These are phyloP conservation scores for Verasper variegatus DNA, from an alignment of 2,113 vertebrate species.

Conservation along the genomic window DNA sequence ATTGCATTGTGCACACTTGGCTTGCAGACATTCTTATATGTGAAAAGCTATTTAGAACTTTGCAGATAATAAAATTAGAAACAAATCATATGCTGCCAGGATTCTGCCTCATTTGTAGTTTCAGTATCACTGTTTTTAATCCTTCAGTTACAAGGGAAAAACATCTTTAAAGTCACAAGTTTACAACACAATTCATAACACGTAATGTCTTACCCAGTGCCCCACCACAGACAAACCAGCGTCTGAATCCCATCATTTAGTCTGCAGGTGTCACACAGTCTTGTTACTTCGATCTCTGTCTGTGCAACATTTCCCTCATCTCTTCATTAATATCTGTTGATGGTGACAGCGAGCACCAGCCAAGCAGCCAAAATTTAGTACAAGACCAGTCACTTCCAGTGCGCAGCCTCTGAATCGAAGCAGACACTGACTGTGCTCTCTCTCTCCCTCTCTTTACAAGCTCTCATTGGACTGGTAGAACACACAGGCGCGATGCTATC, in stretches of 20 bases:
- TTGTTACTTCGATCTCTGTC: conserved; percentile 5
- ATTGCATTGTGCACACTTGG: neutral
- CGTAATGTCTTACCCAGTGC: conserved; percentile 77
- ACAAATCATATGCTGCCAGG: neutral
- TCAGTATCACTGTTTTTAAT: neutral
- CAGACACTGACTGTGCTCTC: neutral
- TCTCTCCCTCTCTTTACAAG: neutral
- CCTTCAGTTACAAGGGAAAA: neutral
- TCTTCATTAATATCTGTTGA: neutral
- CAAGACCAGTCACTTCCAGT: neutral
- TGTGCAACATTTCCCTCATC: conserved; percentile 20
- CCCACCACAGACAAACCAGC: conserved; percentile 83
- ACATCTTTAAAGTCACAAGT: neutral
- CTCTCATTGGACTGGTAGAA: conserved; percentile 34
- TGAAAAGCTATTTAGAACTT: neutral
- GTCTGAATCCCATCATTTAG: conserved; percentile 82
- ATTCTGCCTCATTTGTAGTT: neutral
- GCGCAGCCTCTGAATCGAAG: neutral
- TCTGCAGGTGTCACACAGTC: conserved; percentile 12
- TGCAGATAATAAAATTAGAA: neutral
- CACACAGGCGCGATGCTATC: conserved; percentile 75
- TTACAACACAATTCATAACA: neutral
- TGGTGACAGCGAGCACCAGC: neutral
- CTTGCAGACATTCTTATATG: neutral
- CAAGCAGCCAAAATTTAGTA: neutral